phyloP scores from a whole-genome alignment of 2,888 invertebrate species.

The Palloptera scutellata region DNA sequence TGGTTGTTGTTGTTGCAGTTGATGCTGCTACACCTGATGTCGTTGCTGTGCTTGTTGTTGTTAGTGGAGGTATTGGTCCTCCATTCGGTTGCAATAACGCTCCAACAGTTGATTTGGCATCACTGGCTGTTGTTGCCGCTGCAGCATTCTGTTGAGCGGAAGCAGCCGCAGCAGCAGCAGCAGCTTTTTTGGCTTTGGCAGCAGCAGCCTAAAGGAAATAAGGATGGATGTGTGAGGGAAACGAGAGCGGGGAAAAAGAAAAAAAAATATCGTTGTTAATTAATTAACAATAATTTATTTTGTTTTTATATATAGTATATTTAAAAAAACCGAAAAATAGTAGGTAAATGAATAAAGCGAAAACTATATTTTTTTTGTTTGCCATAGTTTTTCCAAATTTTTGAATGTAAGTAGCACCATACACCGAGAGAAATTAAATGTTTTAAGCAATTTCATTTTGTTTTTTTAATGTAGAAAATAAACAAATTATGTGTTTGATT shows the following conservation, averaged over 20 bases:
- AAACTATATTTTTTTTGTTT: neutral
- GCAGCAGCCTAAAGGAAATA: slow-evolving; percentile 52
- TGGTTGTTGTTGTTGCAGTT: slow-evolving; percentile 36
- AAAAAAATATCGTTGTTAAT: neutral
- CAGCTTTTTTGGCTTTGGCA: slow-evolving; percentile 63
- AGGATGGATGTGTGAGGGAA: neutral
- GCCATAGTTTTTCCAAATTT: neutral
- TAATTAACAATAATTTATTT: neutral
- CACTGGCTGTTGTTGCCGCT: slow-evolving; percentile 41
- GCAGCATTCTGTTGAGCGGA: slow-evolving; percentile 51
- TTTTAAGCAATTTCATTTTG: too few species aligned
- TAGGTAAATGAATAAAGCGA: neutral
- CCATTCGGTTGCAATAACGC: slow-evolving; percentile 35
- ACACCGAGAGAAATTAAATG: too few species aligned
- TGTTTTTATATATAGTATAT: neutral
- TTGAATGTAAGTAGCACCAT: neutral
- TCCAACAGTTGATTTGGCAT: slow-evolving; percentile 45
- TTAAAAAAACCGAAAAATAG: neutral
- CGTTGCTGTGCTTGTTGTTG: slow-evolving; percentile 19
- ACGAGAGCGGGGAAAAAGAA: neutral
- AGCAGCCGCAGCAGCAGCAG: slow-evolving; percentile 49
- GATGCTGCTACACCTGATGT: slow-evolving; percentile 27
- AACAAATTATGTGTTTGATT: neutral
- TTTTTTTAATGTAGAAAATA: too few species aligned
- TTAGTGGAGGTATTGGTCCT: slow-evolving; percentile 37